Evolutionary conservation across 1,140 invertebrate species (phyloP).

Genomic region (Ruditapes philippinarum): DNA sequence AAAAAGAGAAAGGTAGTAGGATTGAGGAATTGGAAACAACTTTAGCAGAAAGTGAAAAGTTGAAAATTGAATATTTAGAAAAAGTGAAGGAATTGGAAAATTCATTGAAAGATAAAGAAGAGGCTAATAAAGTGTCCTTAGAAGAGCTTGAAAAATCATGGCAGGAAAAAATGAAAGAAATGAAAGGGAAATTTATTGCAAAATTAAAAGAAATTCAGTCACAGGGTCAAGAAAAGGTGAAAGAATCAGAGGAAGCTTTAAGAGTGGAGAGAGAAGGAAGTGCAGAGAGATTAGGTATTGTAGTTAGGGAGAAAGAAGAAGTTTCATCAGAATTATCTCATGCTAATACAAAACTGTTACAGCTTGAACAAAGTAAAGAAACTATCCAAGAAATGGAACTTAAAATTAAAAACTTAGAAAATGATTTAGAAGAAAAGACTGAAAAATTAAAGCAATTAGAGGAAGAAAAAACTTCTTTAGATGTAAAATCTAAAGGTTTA

Average conservation of each 20-base stretch:
- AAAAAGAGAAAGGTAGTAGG: not conserved
- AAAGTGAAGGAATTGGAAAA: slow-evolving; percentile 55
- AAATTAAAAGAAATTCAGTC: slow-evolving; percentile 79
- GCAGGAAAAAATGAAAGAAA: slow-evolving; percentile 79
- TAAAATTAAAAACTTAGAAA: slow-evolving; percentile 72
- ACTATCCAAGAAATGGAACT: slow-evolving; percentile 80
- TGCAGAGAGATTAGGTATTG: slow-evolving; percentile 53
- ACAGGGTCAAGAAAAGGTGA: slow-evolving; percentile 69
- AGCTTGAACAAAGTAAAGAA: slow-evolving; percentile 77
- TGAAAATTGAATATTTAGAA: slow-evolving; percentile 3
- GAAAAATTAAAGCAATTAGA: slow-evolving; percentile 29
- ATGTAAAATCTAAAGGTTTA: slow-evolving; percentile 7
- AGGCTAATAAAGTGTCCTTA: slow-evolving; percentile 80
- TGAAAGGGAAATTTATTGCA: slow-evolving; percentile 81
- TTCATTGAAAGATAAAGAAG: slow-evolving; percentile 73
- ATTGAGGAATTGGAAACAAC: slow-evolving; percentile 5
- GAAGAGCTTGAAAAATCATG: slow-evolving; percentile 78
- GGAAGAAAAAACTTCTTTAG: slow-evolving; percentile 27
- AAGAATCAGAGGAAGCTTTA: slow-evolving; percentile 62
- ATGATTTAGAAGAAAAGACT: slow-evolving; percentile 55
- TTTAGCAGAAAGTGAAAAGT: not conserved
- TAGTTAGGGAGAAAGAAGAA: slow-evolving; percentile 75
- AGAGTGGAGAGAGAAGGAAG: slow-evolving; percentile 66
- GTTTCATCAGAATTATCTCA: slow-evolving; percentile 78
- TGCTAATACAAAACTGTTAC: slow-evolving; percentile 81